Evolutionary conservation across 92 coral and sea anemone genomes (phyloP).

Genomic region (Blastomussa wellsi): DNA sequence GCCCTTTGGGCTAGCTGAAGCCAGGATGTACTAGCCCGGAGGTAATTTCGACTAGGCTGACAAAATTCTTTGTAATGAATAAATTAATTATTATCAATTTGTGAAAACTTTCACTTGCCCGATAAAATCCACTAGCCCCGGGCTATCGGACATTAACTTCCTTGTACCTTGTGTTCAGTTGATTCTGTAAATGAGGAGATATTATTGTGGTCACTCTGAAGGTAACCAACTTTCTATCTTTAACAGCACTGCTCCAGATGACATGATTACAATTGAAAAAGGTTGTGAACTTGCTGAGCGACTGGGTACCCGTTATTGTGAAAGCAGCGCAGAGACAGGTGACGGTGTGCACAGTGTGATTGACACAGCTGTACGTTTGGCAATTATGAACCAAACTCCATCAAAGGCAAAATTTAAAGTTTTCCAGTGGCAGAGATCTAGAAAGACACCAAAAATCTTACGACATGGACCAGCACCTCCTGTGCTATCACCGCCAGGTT

Average conservation of each 20-base stretch:
- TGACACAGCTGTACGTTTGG: slow-evolving; percentile 66
- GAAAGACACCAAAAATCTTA: slow-evolving; percentile 41
- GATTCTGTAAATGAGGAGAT: neutral
- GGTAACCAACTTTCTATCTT: neutral
- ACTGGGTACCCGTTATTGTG: slow-evolving; percentile 75
- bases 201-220: neutral
- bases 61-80: too few species aligned
- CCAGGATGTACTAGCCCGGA: too few species aligned
- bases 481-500: slow-evolving; percentile 79
- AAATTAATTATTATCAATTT: too few species aligned
- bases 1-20: too few species aligned
- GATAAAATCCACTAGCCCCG: too few species aligned
- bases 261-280: slow-evolving; percentile 55
- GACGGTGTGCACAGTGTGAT: slow-evolving; percentile 71
- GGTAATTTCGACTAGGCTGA: too few species aligned
- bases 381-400: slow-evolving; percentile 40
- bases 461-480: slow-evolving; percentile 65
- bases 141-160: too few species aligned
- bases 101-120: too few species aligned
- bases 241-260: slow-evolving; percentile 39
- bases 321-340: slow-evolving; percentile 71
- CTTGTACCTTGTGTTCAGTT: too few species aligned
- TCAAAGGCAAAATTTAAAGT: slow-evolving; percentile 43
- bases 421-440: slow-evolving; percentile 48
- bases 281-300: slow-evolving; percentile 69